These are phyloP conservation scores for Tetraneura akinire DNA, from an alignment of 1,140 invertebrate genomes.

Conservation along the genomic window DNA sequence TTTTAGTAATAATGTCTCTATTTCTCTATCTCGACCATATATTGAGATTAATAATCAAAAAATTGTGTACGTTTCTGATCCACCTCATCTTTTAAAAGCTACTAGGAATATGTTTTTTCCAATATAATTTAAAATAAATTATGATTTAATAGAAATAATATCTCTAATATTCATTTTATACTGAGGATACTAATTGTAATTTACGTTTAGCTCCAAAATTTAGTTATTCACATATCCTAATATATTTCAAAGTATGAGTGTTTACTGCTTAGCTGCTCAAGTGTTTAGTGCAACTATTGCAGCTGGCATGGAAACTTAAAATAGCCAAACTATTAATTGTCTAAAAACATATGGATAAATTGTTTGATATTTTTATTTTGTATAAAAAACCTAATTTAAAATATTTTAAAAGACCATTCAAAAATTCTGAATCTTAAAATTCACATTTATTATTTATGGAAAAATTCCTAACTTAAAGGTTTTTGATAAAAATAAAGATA, in stretches of 20 bases:
- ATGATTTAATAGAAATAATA: no score
- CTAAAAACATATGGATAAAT: background rate
- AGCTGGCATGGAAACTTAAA: background rate
- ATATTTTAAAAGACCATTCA: background rate
- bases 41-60: constrained; percentile 2
- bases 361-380: constrained; percentile 20
- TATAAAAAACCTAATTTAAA: background rate
- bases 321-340: background rate
- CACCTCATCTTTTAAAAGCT: no score
- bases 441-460: background rate
- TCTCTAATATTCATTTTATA: background rate
- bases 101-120: no score
- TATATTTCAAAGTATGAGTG: background rate
- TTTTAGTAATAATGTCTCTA: background rate
- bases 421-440: background rate
- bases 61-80: no score
- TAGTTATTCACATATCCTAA: background rate
- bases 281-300: constrained; percentile 10
- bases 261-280: background rate
- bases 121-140: no score
- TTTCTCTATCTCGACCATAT: background rate
- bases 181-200: background rate
- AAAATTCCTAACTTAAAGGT: background rate
- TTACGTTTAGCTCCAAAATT: background rate
- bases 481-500: background rate